Conservation (phyloP, 2,888 invertebrate species). For the Cabera pusaria region DNA sequence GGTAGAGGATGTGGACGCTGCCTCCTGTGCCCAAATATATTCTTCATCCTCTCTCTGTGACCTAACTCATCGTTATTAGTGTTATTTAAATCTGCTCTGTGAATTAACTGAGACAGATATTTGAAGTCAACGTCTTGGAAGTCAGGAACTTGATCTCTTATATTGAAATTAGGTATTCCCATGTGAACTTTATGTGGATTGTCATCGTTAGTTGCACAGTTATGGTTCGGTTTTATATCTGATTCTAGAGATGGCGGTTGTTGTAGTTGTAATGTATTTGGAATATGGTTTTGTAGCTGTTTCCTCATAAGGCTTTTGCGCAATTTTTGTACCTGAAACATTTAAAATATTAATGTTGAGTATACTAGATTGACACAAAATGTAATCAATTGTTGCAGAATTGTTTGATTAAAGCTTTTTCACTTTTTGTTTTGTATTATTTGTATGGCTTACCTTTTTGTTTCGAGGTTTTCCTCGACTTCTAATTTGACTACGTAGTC, state of each 20-base stretch:
- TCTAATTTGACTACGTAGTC: constrained; percentile 1
- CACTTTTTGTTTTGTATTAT: no score
- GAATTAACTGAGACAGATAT: constrained; percentile 68
- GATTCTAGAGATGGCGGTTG: constrained; percentile 28
- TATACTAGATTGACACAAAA: no score
- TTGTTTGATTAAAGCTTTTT: no score
- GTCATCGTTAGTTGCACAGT: constrained; percentile 2
- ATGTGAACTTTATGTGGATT: constrained; percentile 1
- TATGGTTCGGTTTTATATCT: constrained; percentile 15
- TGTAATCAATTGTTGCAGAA: no score
- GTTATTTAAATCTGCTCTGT: constrained; percentile 51
- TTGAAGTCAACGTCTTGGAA: constrained; percentile 60
- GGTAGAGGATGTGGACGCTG: constrained; percentile 4
- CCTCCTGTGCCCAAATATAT: no score
- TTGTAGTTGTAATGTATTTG: constrained; percentile 30
- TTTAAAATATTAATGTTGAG: constrained; percentile 12
- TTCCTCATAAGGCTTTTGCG: constrained; percentile 40
- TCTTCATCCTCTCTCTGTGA: constrained; percentile 1
- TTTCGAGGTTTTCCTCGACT: constrained; percentile 25
- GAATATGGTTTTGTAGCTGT: constrained; percentile 27
- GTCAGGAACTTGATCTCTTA: constrained; percentile 27
- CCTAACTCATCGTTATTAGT: constrained; percentile 7
- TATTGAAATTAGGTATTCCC: constrained; percentile 3
- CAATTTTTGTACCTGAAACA: constrained; percentile 42
- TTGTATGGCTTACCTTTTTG: constrained; percentile 44